A percentile compares a stretch with the other conserved stretches of the same genome.
These are phyloP conservation scores for Chalcis sispes DNA, from an alignment of 2,888 invertebrate genomes.

Conservation along the genomic window DNA sequence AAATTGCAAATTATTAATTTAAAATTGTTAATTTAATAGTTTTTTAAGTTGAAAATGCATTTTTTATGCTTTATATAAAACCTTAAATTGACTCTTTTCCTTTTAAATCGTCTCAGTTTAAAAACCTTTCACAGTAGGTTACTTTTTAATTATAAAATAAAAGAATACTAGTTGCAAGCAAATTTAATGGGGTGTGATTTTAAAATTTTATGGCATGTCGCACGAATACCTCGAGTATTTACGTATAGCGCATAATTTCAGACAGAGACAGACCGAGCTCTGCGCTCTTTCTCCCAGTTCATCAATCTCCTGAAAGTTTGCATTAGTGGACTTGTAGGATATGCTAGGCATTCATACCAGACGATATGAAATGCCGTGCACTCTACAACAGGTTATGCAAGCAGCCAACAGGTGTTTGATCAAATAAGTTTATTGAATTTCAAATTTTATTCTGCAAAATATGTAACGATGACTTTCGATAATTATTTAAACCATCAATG, in stretches of 20 bases:
- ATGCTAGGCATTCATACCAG: conserved; percentile 17
- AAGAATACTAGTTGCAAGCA: too few relatives aligned
- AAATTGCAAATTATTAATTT: too few relatives aligned
- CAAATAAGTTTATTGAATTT: conserved; percentile 45
- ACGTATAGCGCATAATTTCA: conserved; percentile 1
- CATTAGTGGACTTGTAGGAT: conserved; percentile 23
- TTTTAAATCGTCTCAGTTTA: too few relatives aligned
- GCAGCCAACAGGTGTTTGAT: conserved; percentile 43
- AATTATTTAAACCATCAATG: not conserved
- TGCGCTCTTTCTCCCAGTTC: conserved; percentile 17
- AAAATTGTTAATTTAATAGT: too few relatives aligned
- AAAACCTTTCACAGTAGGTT: too few relatives aligned
- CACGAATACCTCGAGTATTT: not conserved
- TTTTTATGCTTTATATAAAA: too few relatives aligned
- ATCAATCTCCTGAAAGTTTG: conserved; percentile 43
- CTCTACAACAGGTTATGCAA: conserved; percentile 3
- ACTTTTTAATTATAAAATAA: too few relatives aligned
- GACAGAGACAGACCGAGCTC: not conserved
- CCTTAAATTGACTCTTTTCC: too few relatives aligned
- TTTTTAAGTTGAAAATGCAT: too few relatives aligned
- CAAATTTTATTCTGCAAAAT: conserved; percentile 42
- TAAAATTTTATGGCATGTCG: too few relatives aligned
- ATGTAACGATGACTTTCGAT: conserved; percentile 8
- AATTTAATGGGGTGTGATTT: too few relatives aligned
- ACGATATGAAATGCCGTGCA: not conserved